phyloP scores from a whole-genome alignment of 2,113 vertebrate genomes.

The Alethe diademata region DNA sequence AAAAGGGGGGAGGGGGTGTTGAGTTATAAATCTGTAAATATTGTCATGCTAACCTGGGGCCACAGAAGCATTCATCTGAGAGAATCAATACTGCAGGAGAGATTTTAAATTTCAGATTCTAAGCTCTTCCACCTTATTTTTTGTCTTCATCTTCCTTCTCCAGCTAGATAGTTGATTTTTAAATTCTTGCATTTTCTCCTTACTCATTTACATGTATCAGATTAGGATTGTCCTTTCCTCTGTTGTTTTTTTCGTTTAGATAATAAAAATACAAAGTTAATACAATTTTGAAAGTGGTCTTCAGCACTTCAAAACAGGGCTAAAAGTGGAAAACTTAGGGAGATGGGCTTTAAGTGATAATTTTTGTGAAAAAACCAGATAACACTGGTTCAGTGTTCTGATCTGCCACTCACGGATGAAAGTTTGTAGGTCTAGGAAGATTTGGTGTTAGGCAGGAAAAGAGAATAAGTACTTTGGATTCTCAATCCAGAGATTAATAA shows the following conservation, averaged over 20 bases:
- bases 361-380: no score
- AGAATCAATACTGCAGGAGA: neutral
- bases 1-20: rapidly evolving
- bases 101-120: neutral
- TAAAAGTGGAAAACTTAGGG: neutral
- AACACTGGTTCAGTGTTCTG: neutral
- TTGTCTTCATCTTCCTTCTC: neutral
- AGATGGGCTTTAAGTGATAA: neutral
- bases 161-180: neutral
- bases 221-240: neutral
- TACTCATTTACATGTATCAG: neutral
- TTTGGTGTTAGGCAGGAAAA: neutral
- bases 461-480: neutral
- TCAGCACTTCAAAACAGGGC: neutral
- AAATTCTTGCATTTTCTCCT: neutral
- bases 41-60: neutral
- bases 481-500: neutral
- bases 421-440: neutral
- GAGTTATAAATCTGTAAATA: neutral
- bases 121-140: neutral
- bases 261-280: neutral
- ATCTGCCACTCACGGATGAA: neutral
- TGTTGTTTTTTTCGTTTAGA: neutral
- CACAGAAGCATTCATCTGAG: neutral
- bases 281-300: neutral